These are phyloP conservation scores for Radopholus similis DNA, from an alignment of 1,140 invertebrate genomes.

Conservation along the genomic window DNA sequence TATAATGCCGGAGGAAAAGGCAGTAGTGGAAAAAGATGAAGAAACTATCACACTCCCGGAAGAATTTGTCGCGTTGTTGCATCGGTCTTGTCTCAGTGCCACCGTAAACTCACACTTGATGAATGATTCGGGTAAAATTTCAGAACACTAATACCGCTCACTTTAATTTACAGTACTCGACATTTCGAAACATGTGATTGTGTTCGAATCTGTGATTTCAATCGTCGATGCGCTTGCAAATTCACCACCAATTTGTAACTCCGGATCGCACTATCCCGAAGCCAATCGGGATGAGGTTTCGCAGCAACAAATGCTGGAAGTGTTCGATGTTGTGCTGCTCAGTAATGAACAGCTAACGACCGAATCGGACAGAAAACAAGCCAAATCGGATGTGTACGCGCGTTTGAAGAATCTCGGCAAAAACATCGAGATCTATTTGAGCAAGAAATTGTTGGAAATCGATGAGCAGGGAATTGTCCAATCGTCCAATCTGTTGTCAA, in stretches of 20 bases:
- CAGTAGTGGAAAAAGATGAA: background rate
- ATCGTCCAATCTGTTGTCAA: too few species aligned
- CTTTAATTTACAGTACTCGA: slow-evolving; percentile 70
- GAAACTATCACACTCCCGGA: background rate
- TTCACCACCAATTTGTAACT: background rate
- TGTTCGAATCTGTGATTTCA: slow-evolving; percentile 20
- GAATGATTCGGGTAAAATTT: slow-evolving; percentile 76
- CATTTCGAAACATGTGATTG: slow-evolving; percentile 74
- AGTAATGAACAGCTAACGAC: too few species aligned
- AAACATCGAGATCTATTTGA: slow-evolving; percentile 84
- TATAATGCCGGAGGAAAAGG: background rate
- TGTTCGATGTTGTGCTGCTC: background rate
- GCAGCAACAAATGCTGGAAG: too few species aligned
- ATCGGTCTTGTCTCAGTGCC: slow-evolving; percentile 77
- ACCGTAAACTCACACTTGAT: slow-evolving; percentile 83
- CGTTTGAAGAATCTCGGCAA: slow-evolving; percentile 76
- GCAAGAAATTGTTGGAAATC: slow-evolving; percentile 60
- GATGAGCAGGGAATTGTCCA: background rate
- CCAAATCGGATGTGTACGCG: slow-evolving; percentile 12
- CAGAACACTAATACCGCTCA: background rate
- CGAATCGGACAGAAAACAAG: too few species aligned
- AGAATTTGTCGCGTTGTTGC: slow-evolving; percentile 71
- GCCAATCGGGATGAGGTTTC: slow-evolving; percentile 12
- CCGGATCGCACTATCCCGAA: background rate
- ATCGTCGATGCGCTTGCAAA: slow-evolving; percentile 18